Conservation (phyloP, 2,113 vertebrate genomes). For the Corythornis madagascariensis region DNA sequence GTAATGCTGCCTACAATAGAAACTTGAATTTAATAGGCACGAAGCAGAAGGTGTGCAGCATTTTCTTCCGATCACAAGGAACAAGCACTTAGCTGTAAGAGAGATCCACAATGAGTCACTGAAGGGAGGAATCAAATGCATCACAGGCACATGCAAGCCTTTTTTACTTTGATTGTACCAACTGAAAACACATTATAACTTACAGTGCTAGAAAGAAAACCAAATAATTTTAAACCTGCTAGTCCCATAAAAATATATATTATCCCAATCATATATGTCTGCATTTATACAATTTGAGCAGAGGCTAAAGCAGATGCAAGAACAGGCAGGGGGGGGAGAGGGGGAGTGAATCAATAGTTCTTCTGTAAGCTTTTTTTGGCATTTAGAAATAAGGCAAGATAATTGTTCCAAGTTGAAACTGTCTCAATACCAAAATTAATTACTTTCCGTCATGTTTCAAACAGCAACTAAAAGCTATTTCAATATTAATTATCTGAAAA, state of each 20-base stretch:
- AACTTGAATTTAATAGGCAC: slow-evolving; percentile 70
- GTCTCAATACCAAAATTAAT: background rate
- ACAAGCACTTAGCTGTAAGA: slow-evolving; percentile 72
- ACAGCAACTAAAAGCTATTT: background rate
- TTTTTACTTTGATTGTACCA: slow-evolving; percentile 65
- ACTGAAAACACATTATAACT: slow-evolving; percentile 50
- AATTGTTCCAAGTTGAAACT: slow-evolving; percentile 6
- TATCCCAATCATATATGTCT: background rate
- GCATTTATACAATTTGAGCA: background rate
- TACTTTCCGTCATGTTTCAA: background rate
- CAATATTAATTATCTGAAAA: background rate
- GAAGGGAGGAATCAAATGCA: slow-evolving; percentile 75
- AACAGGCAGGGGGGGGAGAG: background rate
- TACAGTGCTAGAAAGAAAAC: background rate
- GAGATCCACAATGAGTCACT: slow-evolving; percentile 75
- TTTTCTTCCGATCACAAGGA: slow-evolving; percentile 74
- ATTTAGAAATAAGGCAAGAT: slow-evolving; percentile 15
- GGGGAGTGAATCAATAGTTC: background rate
- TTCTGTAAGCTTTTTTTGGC: background rate
- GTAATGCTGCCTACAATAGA: slow-evolving; percentile 70
- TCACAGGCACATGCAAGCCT: slow-evolving; percentile 62
- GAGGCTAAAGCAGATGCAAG: background rate
- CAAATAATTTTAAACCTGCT: background rate
- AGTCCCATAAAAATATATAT: background rate
- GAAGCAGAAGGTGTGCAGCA: slow-evolving; percentile 73